Evolutionary conservation across 2,797 vertebrate species (phyloP).

Genomic region (Molossus alvarezi): DNA sequence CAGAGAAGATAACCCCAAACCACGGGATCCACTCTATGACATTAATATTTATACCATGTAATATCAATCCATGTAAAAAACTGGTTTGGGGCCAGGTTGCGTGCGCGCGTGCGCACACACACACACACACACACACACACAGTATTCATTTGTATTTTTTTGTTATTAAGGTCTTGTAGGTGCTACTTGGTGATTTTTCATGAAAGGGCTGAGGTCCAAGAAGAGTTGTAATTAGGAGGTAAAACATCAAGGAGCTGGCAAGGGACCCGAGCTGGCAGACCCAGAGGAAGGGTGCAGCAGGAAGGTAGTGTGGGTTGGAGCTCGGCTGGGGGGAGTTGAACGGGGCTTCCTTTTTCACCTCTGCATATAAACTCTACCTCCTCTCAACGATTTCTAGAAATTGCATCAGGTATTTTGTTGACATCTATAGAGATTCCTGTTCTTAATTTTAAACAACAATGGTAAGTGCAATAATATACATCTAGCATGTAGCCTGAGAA

Average conservation of each 20-base stretch:
- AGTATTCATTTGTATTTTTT: background rate
- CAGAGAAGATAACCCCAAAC: conserved; percentile 37
- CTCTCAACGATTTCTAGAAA: background rate
- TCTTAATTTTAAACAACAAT: conserved; percentile 23
- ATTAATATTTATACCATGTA: background rate
- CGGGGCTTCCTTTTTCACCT: background rate
- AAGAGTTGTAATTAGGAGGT: conserved; percentile 56
- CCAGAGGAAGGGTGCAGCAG: background rate
- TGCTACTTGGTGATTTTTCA: conserved; percentile 45
- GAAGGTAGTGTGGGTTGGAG: background rate
- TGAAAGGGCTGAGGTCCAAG: background rate
- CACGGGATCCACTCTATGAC: background rate
- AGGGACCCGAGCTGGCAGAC: background rate
- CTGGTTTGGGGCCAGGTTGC: background rate
- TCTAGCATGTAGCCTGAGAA: background rate
- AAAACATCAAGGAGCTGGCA: conserved; percentile 12
- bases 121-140: background rate
- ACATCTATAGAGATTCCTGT: conserved; percentile 4
- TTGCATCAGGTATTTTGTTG: background rate
- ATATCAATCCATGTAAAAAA: conserved; percentile 15
- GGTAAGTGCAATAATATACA: background rate
- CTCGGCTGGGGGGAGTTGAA: fast-evolving
- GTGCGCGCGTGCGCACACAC: background rate
- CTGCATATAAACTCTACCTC: conserved; percentile 11
- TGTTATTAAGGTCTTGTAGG: conserved; percentile 35